Base-by-base conservation (phyloP, 2,888 invertebrate genomes). In the Conistra vaccinii region DNA sequence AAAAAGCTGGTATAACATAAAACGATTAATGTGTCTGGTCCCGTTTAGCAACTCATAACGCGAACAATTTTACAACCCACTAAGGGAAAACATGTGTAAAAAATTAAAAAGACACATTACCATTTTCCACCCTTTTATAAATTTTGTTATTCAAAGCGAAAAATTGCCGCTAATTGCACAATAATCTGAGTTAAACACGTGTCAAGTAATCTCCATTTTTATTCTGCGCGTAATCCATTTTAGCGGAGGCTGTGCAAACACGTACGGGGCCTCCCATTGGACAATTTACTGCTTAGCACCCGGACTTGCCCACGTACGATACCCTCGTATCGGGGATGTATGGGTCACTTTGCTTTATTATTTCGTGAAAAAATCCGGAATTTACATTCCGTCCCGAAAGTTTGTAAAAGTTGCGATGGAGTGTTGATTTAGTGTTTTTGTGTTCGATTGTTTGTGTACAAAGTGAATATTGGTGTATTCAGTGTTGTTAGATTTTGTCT, bases 211-310 rank as follows among this genome's bases (percentile, higher is more conserved):
- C 57, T 80, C 66, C 77, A 63, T 80, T 87, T 85, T 86, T 85
- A 79, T 85, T 69, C 60, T 42, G 61, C 29, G 55, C 67, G 58
- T 79, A 77, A 79, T 73, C 74, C 65, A 32, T 74, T 85, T 78
- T 61, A 45, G 67, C 71, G 69, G 66, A 60, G 58, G 53, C 69
- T 74, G 23, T 71, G 63, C 72, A 79, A 76, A 82, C 83, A 87
- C 75, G 76, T 79, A 23, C 53, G 26, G 7, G 62, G 55, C 45
- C 45, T 60, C 45, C 60, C 65, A 63, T 76, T 73, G 57, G 79
- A 81, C 77, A 80, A 86, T 86, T 85, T 86, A 86, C 87, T 86
- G 79, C 84, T 83, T 81, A 71, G 69, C 78, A 73, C 60, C 73
- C 68, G 63, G 75, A 78, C 70, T 60, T 62, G 69, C 81, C 81